A percentile compares a stretch with the other conserved stretches of the same genome.
These are phyloP conservation scores for Nasonia vitripennis DNA, from an alignment of 1,140 invertebrate genomes.

Conservation along the genomic window DNA sequence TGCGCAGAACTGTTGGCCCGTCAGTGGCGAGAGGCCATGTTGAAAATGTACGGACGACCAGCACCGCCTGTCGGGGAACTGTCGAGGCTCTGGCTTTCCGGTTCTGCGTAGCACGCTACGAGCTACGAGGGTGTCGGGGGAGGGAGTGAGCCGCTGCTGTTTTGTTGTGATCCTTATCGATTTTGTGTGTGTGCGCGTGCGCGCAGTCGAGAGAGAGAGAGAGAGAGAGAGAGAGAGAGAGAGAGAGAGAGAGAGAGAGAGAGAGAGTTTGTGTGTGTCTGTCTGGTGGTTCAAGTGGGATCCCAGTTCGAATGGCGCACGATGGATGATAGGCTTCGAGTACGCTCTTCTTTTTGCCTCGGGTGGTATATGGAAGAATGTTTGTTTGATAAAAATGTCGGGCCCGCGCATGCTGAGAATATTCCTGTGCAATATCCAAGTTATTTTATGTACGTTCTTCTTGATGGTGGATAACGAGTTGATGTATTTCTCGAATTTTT, in stretches of 20 bases:
- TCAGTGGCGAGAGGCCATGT: slow-evolving; percentile 39
- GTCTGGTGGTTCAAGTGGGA: neutral
- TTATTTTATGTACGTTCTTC: too few species aligned
- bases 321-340: neutral
- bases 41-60: neutral
- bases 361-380: too few species aligned
- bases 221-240: neutral
- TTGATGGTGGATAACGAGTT: too few species aligned
- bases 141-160: neutral
- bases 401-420: too few species aligned
- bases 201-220: neutral
- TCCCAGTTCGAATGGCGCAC: neutral
- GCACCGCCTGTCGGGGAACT: neutral
- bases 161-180: slow-evolving; percentile 34
- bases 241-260: neutral
- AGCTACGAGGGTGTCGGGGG: neutral
- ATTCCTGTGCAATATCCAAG: too few species aligned
- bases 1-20: slow-evolving; percentile 28
- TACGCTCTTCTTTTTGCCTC: neutral
- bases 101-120: slow-evolving; percentile 1
- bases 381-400: too few species aligned
- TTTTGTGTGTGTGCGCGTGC: neutral
- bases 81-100: neutral
- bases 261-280: neutral
- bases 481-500: too few species aligned